phyloP scores from a whole-genome alignment of 2,888 invertebrate genomes.

The Dorcus parallelipipedus region DNA sequence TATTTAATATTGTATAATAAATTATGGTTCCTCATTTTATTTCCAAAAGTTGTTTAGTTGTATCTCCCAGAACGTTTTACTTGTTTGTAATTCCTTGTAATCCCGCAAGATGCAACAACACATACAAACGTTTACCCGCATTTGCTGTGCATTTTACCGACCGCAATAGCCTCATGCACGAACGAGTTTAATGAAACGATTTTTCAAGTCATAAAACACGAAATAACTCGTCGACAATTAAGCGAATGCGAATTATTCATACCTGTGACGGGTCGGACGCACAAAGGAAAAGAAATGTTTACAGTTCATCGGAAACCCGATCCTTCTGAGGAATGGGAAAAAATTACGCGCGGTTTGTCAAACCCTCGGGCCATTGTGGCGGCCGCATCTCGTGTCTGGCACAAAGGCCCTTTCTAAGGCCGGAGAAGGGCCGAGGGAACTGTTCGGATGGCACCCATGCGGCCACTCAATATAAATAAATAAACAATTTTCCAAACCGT shows the following conservation, averaged over 20 bases:
- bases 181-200: constrained; percentile 3
- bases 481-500: too few relatives aligned
- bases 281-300: constrained; percentile 30
- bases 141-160: background rate
- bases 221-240: background rate
- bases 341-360: constrained; percentile 40
- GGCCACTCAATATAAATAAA: too few relatives aligned
- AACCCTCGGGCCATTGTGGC: constrained; percentile 34
- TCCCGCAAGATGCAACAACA: too few relatives aligned
- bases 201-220: background rate
- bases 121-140: too few relatives aligned
- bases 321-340: constrained; percentile 24
- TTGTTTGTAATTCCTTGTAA: too few relatives aligned
- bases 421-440: background rate
- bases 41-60: too few relatives aligned
- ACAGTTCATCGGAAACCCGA: constrained; percentile 33
- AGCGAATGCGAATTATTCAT: background rate
- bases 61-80: too few relatives aligned
- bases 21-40: too few relatives aligned
- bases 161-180: constrained; percentile 1
- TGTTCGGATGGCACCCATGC: too few relatives aligned
- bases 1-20: too few relatives aligned
- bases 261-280: background rate
- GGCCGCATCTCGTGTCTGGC: constrained; percentile 3
- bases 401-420: background rate